A percentile compares a stretch with the other conserved stretches of the same genome.
Evolutionary conservation across 2,888 invertebrate genomes (phyloP).

Genomic region (Lepidochrysops patricia): DNA sequence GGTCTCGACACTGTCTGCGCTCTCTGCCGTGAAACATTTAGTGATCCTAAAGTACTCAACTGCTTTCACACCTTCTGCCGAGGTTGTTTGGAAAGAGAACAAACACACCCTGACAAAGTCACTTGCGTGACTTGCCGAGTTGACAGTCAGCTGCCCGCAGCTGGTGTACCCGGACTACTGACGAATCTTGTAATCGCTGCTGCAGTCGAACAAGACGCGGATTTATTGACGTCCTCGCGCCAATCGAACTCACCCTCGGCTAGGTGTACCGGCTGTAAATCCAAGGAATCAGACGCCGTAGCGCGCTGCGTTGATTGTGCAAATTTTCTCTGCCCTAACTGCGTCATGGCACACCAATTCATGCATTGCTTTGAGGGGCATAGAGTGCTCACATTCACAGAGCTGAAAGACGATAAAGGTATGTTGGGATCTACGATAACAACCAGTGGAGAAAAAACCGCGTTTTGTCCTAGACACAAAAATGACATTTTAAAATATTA

Average conservation of each 20-base stretch:
- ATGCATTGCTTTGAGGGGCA: conserved; percentile 99
- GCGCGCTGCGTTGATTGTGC: conserved; percentile 97
- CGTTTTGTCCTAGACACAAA: conserved; percentile 91
- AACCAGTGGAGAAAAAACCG: conserved; percentile 76
- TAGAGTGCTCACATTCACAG: conserved; percentile 84
- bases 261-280: conserved; percentile 97
- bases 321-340: conserved; percentile 96
- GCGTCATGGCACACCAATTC: conserved; percentile 98
- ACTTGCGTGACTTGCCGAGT: conserved; percentile 81
- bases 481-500: conserved; percentile 93
- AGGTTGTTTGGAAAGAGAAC: conserved; percentile 84
- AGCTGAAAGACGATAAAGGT: conserved; percentile 77
- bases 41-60: conserved; percentile 83
- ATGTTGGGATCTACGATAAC: conserved; percentile 69
- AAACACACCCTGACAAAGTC: conserved; percentile 80
- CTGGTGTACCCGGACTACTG: conserved; percentile 79
- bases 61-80: conserved; percentile 91
- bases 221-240: conserved; percentile 61
- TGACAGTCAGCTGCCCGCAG: conserved; percentile 65
- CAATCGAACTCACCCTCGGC: conserved; percentile 67
- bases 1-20: conserved; percentile 77
- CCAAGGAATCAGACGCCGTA: conserved; percentile 93
- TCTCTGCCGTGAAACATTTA: conserved; percentile 84
- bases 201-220: conserved; percentile 72
- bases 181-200: conserved; percentile 77